A percentile compares a stretch with the other conserved stretches of the same genome.
Conservation (phyloP, 2,797 vertebrate species). For the Urosaurus nigricauda region DNA sequence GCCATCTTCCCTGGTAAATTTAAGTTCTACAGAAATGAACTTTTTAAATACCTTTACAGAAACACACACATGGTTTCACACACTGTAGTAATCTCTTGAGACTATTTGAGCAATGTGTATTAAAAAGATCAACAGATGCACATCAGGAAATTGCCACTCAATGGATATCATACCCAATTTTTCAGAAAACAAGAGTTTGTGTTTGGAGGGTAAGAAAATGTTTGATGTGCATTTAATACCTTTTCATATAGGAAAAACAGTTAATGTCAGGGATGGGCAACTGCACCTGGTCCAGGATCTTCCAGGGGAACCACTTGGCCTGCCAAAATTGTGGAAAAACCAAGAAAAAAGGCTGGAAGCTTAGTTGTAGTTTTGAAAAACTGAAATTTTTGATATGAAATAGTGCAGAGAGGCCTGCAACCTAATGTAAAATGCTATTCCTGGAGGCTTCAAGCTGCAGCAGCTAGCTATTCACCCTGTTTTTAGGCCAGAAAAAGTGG, state of each 20-base stretch:
- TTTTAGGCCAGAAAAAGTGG: no score
- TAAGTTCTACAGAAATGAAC: background rate
- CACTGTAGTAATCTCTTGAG: background rate
- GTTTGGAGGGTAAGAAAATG: constrained; percentile 11
- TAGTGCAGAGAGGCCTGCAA: no score
- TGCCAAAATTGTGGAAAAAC: no score
- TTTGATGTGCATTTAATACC: background rate
- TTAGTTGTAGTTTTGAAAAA: no score
- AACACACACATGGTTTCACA: background rate
- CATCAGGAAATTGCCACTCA: background rate
- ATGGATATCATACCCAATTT: background rate
- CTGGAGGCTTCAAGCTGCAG: no score
- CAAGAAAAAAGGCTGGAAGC: no score
- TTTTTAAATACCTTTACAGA: background rate
- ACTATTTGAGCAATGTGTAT: background rate
- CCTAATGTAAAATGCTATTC: no score
- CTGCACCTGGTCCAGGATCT: no score
- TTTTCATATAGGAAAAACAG: constrained; percentile 11
- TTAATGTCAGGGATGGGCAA: background rate
- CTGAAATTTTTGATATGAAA: no score
- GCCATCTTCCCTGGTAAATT: constrained; percentile 85
- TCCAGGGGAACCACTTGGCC: no score
- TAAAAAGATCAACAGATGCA: background rate
- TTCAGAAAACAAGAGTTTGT: background rate
- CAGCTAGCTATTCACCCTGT: no score